Evolutionary conservation across 2,888 invertebrate species (phyloP), one percentile per base, ranked within the genome.

Genomic region (Achlya flavicornis): DNA sequence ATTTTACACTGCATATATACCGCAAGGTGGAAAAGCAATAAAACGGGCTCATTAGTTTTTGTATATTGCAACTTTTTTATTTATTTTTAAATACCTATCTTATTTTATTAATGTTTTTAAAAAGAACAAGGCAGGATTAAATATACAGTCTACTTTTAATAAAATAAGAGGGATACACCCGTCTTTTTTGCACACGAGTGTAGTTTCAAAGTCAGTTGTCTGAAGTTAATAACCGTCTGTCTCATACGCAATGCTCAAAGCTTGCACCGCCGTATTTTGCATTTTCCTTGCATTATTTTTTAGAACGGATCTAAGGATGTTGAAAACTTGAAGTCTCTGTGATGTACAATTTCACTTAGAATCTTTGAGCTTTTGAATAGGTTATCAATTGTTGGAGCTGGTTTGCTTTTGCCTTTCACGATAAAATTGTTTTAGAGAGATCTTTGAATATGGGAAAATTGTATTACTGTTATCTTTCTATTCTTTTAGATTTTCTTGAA

Each of bases 221-320:
- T 57, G 19, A 38, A 58, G 14, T 14, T 10, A 0, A 14, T n/a
- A 58, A 8, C 58, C 14, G 58, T 58, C 5, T 58, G 58, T 58
- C 58, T 35, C 58, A 41, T 8, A 58, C 33, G 33, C 58, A 33
- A 58, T 35, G 33, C 38, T 58, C n/a, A 58, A 35, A 58, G 41
- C n/a, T 14, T 46, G 35, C 59, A 38, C 38, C 26, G 35, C 14
- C 35, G 59, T 38, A 38, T 59, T 59, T 35, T 59, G 41, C n/a
- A 46, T 46, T 59, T 59, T 59, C 59, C 16, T n/a, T 41, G n/a
- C 59, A 59, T 59, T 38, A 59, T 59, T 19, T 59, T 59, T 35
- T n/a, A 4, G 35, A 58, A 58, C 58, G 35, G 35, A 58, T 58
- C 41, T 38, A 46, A 16, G 41, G 38, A 38, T 59, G 16, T 19